These are phyloP conservation scores for Coenonympha arcania DNA, from an alignment of 2,888 invertebrate species.

Conservation along the genomic window DNA sequence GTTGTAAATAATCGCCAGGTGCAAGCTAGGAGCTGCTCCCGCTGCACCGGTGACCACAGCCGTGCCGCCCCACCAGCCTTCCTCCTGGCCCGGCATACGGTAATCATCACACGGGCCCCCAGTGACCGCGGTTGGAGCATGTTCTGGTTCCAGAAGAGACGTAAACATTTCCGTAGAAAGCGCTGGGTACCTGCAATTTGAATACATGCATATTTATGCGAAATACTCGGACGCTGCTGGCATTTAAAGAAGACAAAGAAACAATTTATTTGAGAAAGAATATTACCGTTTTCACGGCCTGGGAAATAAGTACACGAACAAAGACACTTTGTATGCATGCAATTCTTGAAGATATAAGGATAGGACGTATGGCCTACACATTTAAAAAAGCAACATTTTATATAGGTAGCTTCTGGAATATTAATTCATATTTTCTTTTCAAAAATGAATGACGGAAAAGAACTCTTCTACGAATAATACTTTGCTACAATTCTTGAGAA, in stretches of 20 bases:
- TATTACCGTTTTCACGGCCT: too few species aligned
- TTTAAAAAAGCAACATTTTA: too few species aligned
- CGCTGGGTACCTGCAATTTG: slow-evolving; percentile 75
- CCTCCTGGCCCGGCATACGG: slow-evolving; percentile 64
- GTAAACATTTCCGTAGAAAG: slow-evolving; percentile 88
- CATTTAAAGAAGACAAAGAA: neutral
- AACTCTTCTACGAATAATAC: too few species aligned
- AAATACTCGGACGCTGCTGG: slow-evolving; percentile 5
- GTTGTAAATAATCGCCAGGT: slow-evolving; percentile 86
- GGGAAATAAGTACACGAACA: too few species aligned
- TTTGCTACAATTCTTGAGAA: too few species aligned
- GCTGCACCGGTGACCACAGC: slow-evolving; percentile 88
- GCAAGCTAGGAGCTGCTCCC: slow-evolving; percentile 85
- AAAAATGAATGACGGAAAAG: too few species aligned
- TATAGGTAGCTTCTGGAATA: too few species aligned
- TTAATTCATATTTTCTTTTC: too few species aligned
- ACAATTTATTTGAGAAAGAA: neutral
- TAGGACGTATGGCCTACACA: too few species aligned
- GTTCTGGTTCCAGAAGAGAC: slow-evolving; percentile 78
- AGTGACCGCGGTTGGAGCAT: slow-evolving; percentile 78
- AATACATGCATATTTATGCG: neutral
- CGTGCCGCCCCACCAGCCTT: slow-evolving; percentile 89
- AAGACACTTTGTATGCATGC: too few species aligned
- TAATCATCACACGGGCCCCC: slow-evolving; percentile 72
- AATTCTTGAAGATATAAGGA: too few species aligned